These are phyloP conservation scores for Lonchura striata DNA, from an alignment of 2,113 vertebrate genomes.

Conservation along the genomic window DNA sequence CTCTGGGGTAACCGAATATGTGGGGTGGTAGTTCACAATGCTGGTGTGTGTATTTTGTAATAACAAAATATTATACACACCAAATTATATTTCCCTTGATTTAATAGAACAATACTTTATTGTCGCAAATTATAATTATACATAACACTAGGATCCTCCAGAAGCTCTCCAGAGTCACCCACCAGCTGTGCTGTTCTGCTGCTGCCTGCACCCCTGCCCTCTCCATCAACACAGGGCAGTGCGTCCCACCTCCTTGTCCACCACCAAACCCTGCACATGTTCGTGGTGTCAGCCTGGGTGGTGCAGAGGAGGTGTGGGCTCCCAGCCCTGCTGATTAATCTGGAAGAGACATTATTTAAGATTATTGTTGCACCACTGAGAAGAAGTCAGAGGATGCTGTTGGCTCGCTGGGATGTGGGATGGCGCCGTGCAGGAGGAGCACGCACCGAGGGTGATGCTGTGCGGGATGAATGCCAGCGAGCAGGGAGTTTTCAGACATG, in stretches of 20 bases:
- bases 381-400: background rate
- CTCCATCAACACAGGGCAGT: background rate
- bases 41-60: too few species aligned
- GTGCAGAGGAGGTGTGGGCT: background rate
- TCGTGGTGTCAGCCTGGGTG: fast-evolving
- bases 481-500: background rate
- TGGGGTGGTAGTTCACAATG: too few species aligned
- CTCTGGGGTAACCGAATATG: too few species aligned
- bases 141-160: background rate
- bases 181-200: background rate
- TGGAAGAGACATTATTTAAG: background rate
- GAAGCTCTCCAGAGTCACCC: background rate
- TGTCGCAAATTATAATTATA: too few species aligned
- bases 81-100: too few species aligned
- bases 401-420: background rate
- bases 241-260: background rate
- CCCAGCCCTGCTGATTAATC: background rate
- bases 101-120: too few species aligned
- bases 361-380: background rate
- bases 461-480: background rate
- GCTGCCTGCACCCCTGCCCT: background rate
- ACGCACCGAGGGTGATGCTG: background rate
- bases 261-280: fast-evolving
- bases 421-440: background rate
- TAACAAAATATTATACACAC: too few species aligned